These are phyloP conservation scores for Miniopterus natalensis DNA, from an alignment of 2,113 vertebrate species.

Conservation along the genomic window DNA sequence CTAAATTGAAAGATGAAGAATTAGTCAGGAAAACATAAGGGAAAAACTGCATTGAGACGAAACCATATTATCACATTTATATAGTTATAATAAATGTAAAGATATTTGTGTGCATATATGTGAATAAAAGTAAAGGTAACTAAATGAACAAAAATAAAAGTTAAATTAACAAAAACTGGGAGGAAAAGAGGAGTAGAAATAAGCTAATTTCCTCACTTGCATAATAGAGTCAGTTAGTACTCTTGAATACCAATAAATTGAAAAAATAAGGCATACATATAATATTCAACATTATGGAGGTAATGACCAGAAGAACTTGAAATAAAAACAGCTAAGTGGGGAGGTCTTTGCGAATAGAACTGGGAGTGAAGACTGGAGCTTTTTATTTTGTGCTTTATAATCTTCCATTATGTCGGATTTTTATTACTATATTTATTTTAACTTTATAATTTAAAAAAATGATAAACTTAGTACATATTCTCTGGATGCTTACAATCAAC, in stretches of 20 bases:
- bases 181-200: neutral
- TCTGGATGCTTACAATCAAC: conserved; percentile 46
- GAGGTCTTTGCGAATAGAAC: conserved; percentile 31
- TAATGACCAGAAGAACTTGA: conserved; percentile 58
- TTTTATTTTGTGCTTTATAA: conserved; percentile 63
- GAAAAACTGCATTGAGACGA: conserved; percentile 3
- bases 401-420: conserved; percentile 50
- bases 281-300: conserved; percentile 33
- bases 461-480: conserved; percentile 36
- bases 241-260: conserved; percentile 4
- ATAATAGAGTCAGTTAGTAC: neutral
- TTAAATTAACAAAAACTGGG: conserved; percentile 47
- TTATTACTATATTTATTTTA: conserved; percentile 66
- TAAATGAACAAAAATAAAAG: conserved; percentile 42
- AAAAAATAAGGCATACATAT: neutral
- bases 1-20: neutral
- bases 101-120: neutral
- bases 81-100: neutral
- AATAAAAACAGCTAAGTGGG: conserved; percentile 48
- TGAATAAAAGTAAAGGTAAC: conserved; percentile 43
- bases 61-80: conserved; percentile 28
- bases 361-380: neutral
- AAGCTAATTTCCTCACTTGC: conserved; percentile 56
- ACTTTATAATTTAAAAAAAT: conserved; percentile 66
- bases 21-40: conserved; percentile 26